Conservation (phyloP, 2,113 vertebrate species). For the Oreochromis aureus region DNA sequence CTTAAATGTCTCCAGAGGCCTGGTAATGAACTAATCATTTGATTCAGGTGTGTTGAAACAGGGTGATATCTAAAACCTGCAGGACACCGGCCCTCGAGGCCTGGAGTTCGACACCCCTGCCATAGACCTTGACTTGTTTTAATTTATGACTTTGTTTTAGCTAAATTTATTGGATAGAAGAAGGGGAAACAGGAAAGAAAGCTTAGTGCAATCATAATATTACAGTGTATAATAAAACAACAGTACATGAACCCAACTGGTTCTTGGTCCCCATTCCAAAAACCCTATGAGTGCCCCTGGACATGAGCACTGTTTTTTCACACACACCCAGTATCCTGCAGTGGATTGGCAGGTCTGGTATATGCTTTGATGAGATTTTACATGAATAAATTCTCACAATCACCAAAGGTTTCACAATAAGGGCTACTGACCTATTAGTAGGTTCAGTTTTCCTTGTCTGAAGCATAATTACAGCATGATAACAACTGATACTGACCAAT, state of each 20-base stretch:
- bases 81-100: too few species aligned
- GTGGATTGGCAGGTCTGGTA: neutral
- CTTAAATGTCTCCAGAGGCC: too few species aligned
- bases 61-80: too few species aligned
- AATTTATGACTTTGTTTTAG: neutral
- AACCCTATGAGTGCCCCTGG: neutral
- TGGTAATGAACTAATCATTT: too few species aligned
- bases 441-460: neutral
- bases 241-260: neutral
- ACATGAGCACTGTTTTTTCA: neutral
- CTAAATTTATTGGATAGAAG: neutral
- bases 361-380: neutral
- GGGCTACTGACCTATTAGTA: neutral
- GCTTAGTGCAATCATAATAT: neutral
- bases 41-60: too few species aligned
- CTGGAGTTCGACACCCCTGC: too few species aligned
- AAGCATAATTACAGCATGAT: neutral
- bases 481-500: neutral
- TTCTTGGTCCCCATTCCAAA: neutral
- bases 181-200: neutral
- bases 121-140: neutral
- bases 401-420: neutral
- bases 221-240: neutral
- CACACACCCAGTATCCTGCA: neutral
- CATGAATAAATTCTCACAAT: neutral